Evolutionary conservation across 1,140 invertebrate genomes (phyloP).

Genomic region (Paralvinella palmiformis): DNA sequence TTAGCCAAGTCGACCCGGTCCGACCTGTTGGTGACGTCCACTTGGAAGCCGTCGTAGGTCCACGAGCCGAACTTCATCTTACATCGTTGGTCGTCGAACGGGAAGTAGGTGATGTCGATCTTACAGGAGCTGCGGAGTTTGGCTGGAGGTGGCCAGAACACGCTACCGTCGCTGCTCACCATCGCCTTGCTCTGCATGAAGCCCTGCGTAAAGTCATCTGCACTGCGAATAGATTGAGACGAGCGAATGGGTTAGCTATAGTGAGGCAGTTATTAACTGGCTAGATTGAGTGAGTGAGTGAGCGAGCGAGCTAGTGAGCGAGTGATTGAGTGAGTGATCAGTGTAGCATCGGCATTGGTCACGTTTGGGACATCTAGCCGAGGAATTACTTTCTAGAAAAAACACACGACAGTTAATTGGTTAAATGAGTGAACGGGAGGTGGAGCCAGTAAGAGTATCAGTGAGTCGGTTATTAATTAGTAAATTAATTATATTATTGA

Average conservation of each 20-base stretch:
- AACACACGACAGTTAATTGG: no score
- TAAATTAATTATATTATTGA: no score
- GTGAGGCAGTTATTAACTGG: neutral
- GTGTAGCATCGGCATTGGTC: no score
- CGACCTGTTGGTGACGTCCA: slow-evolving; percentile 57
- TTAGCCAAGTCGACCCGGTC: slow-evolving; percentile 56
- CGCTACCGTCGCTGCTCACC: slow-evolving; percentile 52
- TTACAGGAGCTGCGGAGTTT: slow-evolving; percentile 46
- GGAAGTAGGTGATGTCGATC: slow-evolving; percentile 46
- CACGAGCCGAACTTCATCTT: slow-evolving; percentile 51
- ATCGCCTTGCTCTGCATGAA: slow-evolving; percentile 57
- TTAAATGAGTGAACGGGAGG: no score
- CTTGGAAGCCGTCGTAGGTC: slow-evolving; percentile 69
- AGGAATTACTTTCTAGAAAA: no score
- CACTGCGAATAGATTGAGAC: slow-evolving; percentile 38
- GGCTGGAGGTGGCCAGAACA: slow-evolving; percentile 58
- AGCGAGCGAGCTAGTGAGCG: neutral
- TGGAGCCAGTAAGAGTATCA: no score
- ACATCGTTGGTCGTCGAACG: slow-evolving; percentile 39
- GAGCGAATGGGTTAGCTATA: neutral
- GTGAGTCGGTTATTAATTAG: no score
- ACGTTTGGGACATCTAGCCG: no score
- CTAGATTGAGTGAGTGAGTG: neutral
- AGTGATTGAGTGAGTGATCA: neutral
- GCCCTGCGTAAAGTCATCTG: slow-evolving; percentile 57